Evolutionary conservation across 2,888 invertebrate genomes (phyloP).

Genomic region (Limnephilus lunatus): DNA sequence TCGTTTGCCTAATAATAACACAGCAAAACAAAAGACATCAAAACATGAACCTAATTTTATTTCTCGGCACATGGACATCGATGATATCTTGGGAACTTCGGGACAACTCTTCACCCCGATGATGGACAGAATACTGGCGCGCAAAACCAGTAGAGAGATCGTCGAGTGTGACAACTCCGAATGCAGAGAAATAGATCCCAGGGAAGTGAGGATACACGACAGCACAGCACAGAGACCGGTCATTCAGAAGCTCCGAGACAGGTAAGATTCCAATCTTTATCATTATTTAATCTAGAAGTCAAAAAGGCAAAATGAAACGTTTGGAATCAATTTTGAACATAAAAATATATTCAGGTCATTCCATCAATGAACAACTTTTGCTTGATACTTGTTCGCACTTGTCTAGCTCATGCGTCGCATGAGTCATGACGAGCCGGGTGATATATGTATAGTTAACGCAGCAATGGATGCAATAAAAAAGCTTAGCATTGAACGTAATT

Average conservation of each 20-base stretch:
- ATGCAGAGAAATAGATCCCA: constrained; percentile 86
- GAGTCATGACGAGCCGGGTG: no score
- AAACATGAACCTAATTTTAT: constrained; percentile 81
- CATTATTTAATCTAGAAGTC: neutral
- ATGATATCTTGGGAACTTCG: constrained; percentile 88
- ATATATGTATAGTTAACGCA: no score
- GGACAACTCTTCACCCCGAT: constrained; percentile 81
- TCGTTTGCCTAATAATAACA: constrained; percentile 73
- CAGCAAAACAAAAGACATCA: constrained; percentile 67
- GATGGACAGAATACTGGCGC: constrained; percentile 78
- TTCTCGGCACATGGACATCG: constrained; percentile 91
- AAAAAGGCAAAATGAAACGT: no score
- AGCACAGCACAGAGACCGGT: constrained; percentile 84
- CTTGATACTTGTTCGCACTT: no score
- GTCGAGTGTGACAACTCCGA: constrained; percentile 75
- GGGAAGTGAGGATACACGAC: constrained; percentile 88
- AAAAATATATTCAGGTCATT: no score
- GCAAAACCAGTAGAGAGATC: constrained; percentile 72
- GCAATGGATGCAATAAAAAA: no score
- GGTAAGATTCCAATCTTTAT: constrained; percentile 70
- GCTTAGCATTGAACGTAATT: no score
- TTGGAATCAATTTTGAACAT: no score
- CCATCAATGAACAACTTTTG: no score
- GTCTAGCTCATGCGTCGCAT: no score
- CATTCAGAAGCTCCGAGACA: constrained; percentile 80